These are phyloP conservation scores for Pristiophorus japonicus DNA, from an alignment of 2,113 vertebrate genomes.

Conservation along the genomic window DNA sequence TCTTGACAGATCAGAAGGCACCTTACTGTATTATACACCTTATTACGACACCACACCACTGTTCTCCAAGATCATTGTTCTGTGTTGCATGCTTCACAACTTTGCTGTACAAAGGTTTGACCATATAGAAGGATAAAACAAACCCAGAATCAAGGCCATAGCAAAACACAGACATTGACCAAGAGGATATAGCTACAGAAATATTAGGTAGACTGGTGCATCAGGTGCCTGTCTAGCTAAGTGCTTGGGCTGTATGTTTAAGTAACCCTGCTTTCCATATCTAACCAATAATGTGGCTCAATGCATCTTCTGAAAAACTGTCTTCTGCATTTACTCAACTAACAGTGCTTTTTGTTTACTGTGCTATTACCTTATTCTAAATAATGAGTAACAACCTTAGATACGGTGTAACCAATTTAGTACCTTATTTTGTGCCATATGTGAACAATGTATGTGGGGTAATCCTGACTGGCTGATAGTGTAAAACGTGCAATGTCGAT, in stretches of 20 bases:
- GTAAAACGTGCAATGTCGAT: not conserved
- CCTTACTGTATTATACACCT: not conserved
- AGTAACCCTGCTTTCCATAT: not conserved
- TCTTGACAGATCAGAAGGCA: not conserved
- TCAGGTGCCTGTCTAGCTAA: not conserved
- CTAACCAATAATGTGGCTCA: not conserved
- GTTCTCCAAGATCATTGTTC: not conserved
- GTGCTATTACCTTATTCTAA: not conserved
- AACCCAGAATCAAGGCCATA: not conserved
- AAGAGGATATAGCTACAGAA: not conserved
- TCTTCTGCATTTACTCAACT: not conserved
- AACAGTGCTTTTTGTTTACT: not conserved
- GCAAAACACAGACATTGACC: not conserved
- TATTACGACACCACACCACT: too few species aligned
- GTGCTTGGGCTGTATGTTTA: not conserved
- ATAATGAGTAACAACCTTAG: not conserved
- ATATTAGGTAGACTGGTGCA: not conserved
- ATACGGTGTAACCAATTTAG: not conserved
- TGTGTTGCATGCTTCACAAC: not conserved
- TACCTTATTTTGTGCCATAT: not conserved
- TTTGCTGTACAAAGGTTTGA: not conserved
- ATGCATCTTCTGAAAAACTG: not conserved
- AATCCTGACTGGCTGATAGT: not conserved
- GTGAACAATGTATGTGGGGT: not conserved
- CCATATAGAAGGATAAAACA: not conserved